A percentile compares a stretch with the other conserved stretches of the same genome.
Conservation (phyloP, 2,797 vertebrate species). For the Rhinatrema bivittatum region DNA sequence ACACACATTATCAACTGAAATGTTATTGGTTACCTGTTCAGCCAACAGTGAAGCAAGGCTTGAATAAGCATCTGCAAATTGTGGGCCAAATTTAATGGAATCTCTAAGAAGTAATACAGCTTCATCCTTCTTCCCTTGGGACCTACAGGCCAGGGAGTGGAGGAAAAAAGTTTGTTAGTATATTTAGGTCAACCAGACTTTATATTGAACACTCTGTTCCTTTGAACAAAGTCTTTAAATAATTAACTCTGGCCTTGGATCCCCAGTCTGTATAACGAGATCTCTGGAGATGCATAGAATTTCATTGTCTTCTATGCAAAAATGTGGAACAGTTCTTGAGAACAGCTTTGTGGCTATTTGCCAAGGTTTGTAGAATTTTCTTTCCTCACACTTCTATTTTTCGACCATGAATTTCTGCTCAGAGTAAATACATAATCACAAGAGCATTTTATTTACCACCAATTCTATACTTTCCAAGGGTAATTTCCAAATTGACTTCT, state of each 20-base stretch:
- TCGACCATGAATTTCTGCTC: background rate
- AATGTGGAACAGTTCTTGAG: background rate
- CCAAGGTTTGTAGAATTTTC: background rate
- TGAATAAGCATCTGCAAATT: constrained; percentile 90
- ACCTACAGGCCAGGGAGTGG: constrained; percentile 46
- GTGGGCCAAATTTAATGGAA: constrained; percentile 77
- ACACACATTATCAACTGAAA: accelerated
- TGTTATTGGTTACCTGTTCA: constrained; percentile 77
- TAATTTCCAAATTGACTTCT: too few relatives aligned
- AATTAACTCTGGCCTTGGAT: background rate
- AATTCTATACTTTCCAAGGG: too few relatives aligned
- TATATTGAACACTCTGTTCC: background rate
- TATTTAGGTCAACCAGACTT: constrained; percentile 9
- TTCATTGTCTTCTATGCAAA: background rate
- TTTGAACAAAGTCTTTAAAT: constrained; percentile 4
- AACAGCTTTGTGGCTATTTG: background rate
- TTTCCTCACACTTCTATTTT: background rate
- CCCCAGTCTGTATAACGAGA: accelerated
- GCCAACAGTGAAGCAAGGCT: constrained; percentile 88
- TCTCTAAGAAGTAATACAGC: constrained; percentile 72
- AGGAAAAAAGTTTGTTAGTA: constrained; percentile 8
- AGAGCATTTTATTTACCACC: too few relatives aligned
- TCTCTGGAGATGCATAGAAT: background rate
- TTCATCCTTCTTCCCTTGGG: constrained; percentile 75
- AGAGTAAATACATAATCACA: too few relatives aligned